Evolutionary conservation across 2,888 invertebrate genomes (phyloP).

Genomic region (Sesia apiformis): DNA sequence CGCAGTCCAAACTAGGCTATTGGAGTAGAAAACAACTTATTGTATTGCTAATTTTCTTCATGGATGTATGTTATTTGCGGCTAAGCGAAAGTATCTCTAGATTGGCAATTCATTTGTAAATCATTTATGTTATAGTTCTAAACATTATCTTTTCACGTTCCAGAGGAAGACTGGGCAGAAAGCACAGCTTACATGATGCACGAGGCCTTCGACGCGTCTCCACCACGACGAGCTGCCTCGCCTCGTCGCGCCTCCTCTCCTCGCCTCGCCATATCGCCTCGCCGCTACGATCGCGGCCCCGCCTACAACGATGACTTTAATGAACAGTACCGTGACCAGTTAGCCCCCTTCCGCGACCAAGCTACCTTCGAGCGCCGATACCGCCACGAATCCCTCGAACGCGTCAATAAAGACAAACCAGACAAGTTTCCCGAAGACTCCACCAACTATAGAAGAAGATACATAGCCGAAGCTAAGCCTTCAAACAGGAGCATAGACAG

Average conservation of each 20-base stretch:
- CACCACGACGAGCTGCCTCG: constrained; percentile 27
- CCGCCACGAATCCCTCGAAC: constrained; percentile 61
- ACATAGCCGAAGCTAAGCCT: constrained; percentile 64
- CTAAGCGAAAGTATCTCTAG: no score
- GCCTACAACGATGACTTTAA: constrained; percentile 28
- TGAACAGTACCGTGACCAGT: constrained; percentile 43
- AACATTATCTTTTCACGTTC: constrained; percentile 25
- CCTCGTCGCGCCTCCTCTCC: constrained; percentile 27
- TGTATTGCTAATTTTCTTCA: no score
- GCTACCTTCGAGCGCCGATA: constrained; percentile 53
- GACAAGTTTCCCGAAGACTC: constrained; percentile 52
- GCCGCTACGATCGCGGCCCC: constrained; percentile 23
- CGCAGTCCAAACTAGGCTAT: constrained; percentile 26
- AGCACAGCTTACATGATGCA: constrained; percentile 79
- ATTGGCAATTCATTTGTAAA: no score
- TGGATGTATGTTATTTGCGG: no score
- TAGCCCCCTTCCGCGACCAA: constrained; percentile 54
- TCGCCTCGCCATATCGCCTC: constrained; percentile 38
- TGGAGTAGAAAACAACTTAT: constrained; percentile 13
- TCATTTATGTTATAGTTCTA: no score
- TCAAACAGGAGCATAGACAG: constrained; percentile 60
- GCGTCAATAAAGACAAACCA: constrained; percentile 43
- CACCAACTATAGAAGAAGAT: constrained; percentile 59
- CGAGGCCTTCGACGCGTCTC: constrained; percentile 62
- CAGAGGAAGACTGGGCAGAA: constrained; percentile 86